These are phyloP conservation scores for Trichacis sp. DNA, from an alignment of 2,888 invertebrate species.

Conservation along the genomic window DNA sequence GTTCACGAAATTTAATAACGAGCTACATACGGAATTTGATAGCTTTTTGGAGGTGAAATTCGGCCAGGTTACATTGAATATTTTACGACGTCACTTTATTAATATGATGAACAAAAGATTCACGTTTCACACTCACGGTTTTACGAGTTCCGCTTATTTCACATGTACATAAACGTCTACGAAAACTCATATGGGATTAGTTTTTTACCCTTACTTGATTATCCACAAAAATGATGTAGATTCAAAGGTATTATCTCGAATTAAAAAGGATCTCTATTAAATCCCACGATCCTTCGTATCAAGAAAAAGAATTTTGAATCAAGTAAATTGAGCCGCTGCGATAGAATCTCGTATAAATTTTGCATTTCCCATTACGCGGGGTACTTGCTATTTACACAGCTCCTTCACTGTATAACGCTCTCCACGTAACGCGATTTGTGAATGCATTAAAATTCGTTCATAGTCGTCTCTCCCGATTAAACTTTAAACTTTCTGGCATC, in stretches of 20 bases:
- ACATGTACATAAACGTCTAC: too few species aligned
- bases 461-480: slow-evolving; percentile 25
- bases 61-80: not conserved
- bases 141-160: too few species aligned
- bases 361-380: slow-evolving; percentile 26
- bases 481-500: slow-evolving; percentile 28
- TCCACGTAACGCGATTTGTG: not conserved
- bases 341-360: slow-evolving; percentile 30
- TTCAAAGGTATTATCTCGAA: slow-evolving; percentile 14
- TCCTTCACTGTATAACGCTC: slow-evolving; percentile 12
- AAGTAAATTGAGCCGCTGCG: slow-evolving; percentile 19
- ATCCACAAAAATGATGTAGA: slow-evolving; percentile 3
- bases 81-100: too few species aligned
- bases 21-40: too few species aligned
- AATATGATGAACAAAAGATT: too few species aligned
- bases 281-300: slow-evolving; percentile 13
- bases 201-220: slow-evolving; percentile 9
- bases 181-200: not conserved
- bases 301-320: slow-evolving; percentile 30
- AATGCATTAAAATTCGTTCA: slow-evolving; percentile 30
- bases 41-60: too few species aligned
- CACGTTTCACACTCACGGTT: too few species aligned
- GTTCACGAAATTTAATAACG: too few species aligned
- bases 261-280: slow-evolving; percentile 16
- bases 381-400: slow-evolving; percentile 28